Percentiles rank a stretch among this genome's conserved stretches.
Conservation (phyloP, 2,888 invertebrate species). For the Luperina testacea region DNA sequence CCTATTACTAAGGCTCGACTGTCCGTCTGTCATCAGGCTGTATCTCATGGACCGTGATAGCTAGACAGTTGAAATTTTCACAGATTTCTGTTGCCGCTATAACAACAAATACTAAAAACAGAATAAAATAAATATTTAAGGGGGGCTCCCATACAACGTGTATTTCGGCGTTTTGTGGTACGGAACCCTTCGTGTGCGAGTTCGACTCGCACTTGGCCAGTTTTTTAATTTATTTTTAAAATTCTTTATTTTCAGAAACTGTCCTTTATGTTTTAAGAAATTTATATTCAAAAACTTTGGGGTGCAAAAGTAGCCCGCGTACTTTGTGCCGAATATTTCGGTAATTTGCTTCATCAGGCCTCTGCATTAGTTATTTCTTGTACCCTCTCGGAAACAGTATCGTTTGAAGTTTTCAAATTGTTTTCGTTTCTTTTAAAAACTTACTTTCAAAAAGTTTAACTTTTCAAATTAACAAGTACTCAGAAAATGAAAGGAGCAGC, state of each 20-base stretch:
- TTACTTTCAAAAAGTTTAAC: constrained; percentile 10
- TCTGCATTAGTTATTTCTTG: constrained; percentile 11
- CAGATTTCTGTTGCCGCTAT: too few species aligned
- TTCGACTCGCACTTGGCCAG: too few species aligned
- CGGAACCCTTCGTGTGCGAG: too few species aligned
- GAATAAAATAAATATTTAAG: too few species aligned
- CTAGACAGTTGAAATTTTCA: too few species aligned
- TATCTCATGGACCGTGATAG: too few species aligned
- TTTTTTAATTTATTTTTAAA: background rate
- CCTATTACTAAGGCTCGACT: too few species aligned
- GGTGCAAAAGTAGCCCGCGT: background rate
- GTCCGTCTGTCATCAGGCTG: too few species aligned
- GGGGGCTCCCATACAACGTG: too few species aligned
- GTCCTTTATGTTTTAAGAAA: constrained; percentile 7
- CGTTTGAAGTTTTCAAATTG: constrained; percentile 22
- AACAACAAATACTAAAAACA: too few species aligned
- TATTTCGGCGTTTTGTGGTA: too few species aligned
- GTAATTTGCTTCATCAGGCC: constrained; percentile 42
- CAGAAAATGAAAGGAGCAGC: constrained; percentile 8
- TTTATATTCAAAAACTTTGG: constrained; percentile 19
- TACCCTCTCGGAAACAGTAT: constrained; percentile 6
- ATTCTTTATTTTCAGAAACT: background rate
- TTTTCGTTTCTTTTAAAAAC: constrained; percentile 25
- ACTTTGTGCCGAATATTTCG: constrained; percentile 39
- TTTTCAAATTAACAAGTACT: constrained; percentile 40